These are phyloP conservation scores for Pipistrellus nathusii DNA, from an alignment of 2,797 vertebrate genomes.

Conservation along the genomic window DNA sequence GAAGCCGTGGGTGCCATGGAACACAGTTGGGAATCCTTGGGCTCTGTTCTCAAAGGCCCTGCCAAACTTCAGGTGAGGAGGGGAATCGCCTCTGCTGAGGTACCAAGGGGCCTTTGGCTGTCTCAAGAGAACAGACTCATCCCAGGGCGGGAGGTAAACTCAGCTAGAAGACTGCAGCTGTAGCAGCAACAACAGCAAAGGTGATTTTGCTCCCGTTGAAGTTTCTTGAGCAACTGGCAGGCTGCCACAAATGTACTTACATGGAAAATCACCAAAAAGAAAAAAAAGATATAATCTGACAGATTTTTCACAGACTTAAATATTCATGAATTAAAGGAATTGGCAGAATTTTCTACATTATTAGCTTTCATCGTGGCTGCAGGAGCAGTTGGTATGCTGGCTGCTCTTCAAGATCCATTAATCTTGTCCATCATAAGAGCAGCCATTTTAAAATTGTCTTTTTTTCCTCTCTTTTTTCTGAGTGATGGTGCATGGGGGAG, in stretches of 20 bases:
- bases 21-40: neutral
- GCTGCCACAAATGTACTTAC: conserved; percentile 87
- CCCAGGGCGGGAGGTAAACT: neutral
- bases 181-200: conserved; percentile 68
- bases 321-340: conserved; percentile 91
- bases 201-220: conserved; percentile 75
- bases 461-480: conserved; percentile 65
- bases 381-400: conserved; percentile 88
- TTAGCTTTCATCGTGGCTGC: conserved; percentile 89
- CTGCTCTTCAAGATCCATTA: conserved; percentile 89
- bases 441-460: conserved; percentile 89
- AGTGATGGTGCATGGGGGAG: conserved; percentile 79
- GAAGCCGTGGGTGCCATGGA: neutral
- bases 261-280: conserved; percentile 88
- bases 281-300: conserved; percentile 89
- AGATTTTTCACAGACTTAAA: conserved; percentile 90
- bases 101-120: neutral
- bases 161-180: neutral
- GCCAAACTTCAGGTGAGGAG: neutral
- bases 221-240: conserved; percentile 87
- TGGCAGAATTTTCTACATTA: conserved; percentile 90
- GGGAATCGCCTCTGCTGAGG: neutral
- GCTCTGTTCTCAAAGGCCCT: neutral
- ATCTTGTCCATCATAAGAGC: conserved; percentile 89
- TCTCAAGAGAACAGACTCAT: neutral